Conservation (phyloP, 1,140 invertebrate species). For the Drosophila bocki region DNA sequence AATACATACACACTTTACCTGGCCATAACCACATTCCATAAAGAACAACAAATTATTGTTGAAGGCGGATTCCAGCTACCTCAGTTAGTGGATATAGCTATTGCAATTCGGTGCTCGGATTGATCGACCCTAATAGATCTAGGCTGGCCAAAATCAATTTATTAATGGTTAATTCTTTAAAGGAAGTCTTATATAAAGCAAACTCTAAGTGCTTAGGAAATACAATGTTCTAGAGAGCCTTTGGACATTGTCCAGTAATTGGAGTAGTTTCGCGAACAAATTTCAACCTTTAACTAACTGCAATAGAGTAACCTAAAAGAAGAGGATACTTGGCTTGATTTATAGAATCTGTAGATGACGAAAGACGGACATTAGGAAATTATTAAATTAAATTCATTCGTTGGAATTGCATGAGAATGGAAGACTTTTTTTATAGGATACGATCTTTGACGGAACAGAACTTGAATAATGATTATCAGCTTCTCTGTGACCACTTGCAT, state of each 20-base stretch:
- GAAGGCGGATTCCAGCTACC: not conserved
- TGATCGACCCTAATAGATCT: not conserved
- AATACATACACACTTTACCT: not conserved
- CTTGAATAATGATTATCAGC: too few relatives aligned
- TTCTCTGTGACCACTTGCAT: not conserved
- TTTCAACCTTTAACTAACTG: not conserved
- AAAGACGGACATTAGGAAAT: too few relatives aligned
- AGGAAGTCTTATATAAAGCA: not conserved
- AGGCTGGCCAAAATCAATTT: not conserved
- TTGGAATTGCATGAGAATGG: constrained; percentile 6
- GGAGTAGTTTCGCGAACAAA: not conserved
- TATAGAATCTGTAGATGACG: not conserved
- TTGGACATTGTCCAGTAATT: not conserved
- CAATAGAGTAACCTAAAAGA: not conserved
- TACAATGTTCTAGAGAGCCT: not conserved
- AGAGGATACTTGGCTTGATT: not conserved
- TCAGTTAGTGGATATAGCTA: not conserved
- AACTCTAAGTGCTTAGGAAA: not conserved
- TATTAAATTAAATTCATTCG: too few relatives aligned
- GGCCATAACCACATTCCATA: not conserved
- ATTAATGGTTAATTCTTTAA: not conserved
- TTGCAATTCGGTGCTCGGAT: not conserved
- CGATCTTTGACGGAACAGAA: not conserved
- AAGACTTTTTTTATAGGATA: not conserved
- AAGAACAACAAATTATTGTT: not conserved